Evolutionary conservation across 2,113 vertebrate genomes (phyloP).

Genomic region (Gymnorhina tibicen): DNA sequence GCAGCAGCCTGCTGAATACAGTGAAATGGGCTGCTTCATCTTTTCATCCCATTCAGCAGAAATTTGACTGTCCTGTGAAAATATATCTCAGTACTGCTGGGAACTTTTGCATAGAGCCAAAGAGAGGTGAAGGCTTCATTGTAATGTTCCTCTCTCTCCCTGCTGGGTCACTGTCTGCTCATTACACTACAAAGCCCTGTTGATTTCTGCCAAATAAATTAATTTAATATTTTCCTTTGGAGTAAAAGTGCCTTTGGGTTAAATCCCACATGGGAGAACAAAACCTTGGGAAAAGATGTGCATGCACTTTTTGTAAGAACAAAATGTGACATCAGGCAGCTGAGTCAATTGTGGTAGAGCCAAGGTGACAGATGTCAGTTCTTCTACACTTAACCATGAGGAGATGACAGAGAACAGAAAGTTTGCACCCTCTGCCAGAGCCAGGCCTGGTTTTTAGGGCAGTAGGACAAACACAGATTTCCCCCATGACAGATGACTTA

Average conservation of each 20-base stretch:
- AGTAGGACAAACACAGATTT: background rate
- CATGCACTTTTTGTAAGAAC: background rate
- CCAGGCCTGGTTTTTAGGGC: background rate
- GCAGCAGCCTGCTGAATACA: conserved; percentile 24
- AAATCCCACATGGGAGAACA: background rate
- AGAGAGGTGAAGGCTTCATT: background rate
- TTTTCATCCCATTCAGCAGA: conserved; percentile 28
- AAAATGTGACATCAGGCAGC: background rate
- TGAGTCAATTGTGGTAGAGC: background rate
- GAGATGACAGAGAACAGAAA: background rate
- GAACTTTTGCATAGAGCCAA: background rate
- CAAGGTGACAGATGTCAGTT: background rate
- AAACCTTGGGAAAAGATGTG: background rate
- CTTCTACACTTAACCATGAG: background rate
- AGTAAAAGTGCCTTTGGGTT: background rate
- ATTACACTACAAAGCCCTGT: background rate
- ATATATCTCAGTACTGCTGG: background rate
- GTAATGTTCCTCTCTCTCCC: background rate
- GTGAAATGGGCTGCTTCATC: conserved; percentile 6
- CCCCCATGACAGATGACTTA: background rate
- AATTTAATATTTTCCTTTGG: background rate
- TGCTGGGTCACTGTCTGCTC: background rate
- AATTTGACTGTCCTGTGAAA: background rate
- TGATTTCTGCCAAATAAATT: background rate
- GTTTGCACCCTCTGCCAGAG: background rate